phyloP scores from a whole-genome alignment of 2,113 vertebrate genomes.

The Camelus dromedarius region DNA sequence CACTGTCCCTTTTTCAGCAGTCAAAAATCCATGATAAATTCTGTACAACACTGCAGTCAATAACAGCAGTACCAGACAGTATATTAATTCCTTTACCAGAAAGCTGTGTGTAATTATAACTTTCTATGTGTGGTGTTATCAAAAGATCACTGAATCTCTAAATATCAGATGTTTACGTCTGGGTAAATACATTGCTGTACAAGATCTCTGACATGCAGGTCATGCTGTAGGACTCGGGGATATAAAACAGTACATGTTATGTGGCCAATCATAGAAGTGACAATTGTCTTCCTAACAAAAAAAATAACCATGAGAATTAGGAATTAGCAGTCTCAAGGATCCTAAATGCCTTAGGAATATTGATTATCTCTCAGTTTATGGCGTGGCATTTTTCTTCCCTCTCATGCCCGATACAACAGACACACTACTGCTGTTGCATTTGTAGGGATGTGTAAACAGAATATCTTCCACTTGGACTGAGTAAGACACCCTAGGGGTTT shows the following conservation, averaged over 20 bases:
- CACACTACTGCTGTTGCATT: constrained; percentile 77
- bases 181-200: constrained; percentile 87
- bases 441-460: constrained; percentile 80
- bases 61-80: constrained; percentile 92
- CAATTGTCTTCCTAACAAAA: constrained; percentile 81
- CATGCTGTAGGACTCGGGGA: constrained; percentile 86
- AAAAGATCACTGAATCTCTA: constrained; percentile 91
- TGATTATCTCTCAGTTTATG: constrained; percentile 27
- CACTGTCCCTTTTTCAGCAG: constrained; percentile 90
- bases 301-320: constrained; percentile 82
- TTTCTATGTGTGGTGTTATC: constrained; percentile 87
- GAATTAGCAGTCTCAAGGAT: constrained; percentile 84
- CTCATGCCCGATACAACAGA: constrained; percentile 80
- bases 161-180: constrained; percentile 89
- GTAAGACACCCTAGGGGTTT: constrained; percentile 56
- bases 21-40: constrained; percentile 92
- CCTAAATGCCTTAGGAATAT: constrained; percentile 65
- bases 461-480: constrained; percentile 62
- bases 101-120: constrained; percentile 86
- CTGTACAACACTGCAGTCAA: constrained; percentile 92
- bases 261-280: constrained; percentile 77
- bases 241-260: constrained; percentile 83
- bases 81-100: constrained; percentile 90
- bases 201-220: constrained; percentile 89
- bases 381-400: constrained; percentile 72